Evolutionary conservation across 2,113 vertebrate species (phyloP).

Genomic region (Tetrax tetrax): DNA sequence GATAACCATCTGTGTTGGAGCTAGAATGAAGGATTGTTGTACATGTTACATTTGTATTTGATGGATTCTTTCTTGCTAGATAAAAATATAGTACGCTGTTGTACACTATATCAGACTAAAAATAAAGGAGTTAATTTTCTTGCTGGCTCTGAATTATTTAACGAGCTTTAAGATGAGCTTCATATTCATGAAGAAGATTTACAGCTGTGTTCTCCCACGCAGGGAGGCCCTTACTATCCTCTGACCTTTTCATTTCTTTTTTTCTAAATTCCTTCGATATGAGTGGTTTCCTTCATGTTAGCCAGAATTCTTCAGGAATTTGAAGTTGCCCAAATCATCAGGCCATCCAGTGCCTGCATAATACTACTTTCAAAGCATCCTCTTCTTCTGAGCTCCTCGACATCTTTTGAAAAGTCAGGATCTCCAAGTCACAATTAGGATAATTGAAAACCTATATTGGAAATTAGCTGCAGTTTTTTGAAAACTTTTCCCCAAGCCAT

Average conservation of each 20-base stretch:
- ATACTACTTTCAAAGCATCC: neutral
- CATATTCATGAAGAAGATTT: neutral
- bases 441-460: neutral
- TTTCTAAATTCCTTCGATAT: neutral
- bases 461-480: neutral
- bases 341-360: neutral
- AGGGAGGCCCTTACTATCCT: neutral
- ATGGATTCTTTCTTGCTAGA: conserved; percentile 46
- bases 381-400: neutral
- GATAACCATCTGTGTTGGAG: conserved; percentile 71
- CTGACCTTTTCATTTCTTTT: neutral
- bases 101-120: neutral
- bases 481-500: neutral
- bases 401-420: neutral
- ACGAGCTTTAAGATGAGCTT: neutral
- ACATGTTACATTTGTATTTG: conserved; percentile 63
- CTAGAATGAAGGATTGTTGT: conserved; percentile 57
- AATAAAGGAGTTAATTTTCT: neutral
- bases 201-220: neutral
- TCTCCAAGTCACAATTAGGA: neutral
- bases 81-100: conserved; percentile 10
- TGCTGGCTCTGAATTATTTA: neutral
- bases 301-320: neutral
- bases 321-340: neutral
- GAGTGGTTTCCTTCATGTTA: neutral